Conservation (phyloP, 2,113 vertebrate species). For the Circaetus cinerascens region DNA sequence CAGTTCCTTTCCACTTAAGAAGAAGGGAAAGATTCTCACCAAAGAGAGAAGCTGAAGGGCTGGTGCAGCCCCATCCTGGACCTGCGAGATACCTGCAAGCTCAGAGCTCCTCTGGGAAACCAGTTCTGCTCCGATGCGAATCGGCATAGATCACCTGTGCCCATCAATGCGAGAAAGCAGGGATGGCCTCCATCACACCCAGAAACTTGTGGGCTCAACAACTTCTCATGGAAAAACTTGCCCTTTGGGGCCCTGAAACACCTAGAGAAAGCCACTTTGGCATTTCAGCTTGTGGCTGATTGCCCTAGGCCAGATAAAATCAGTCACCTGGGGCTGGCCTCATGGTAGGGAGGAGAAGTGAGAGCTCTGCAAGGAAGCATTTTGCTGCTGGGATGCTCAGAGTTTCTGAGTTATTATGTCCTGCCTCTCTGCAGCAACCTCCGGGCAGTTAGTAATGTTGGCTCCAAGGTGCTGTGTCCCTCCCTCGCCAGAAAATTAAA, state of each 20-base stretch:
- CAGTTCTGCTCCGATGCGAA: fast-evolving
- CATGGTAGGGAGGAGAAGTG: fast-evolving
- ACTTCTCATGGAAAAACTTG: not conserved
- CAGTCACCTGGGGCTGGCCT: not conserved
- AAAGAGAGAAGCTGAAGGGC: not conserved
- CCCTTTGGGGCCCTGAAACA: not conserved
- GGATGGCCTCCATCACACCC: not conserved
- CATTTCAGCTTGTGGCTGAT: not conserved
- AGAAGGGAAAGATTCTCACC: not conserved
- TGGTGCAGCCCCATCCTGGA: not conserved
- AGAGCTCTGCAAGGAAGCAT: not conserved
- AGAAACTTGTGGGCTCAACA: not conserved
- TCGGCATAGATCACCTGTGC: fast-evolving
- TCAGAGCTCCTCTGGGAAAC: not conserved
- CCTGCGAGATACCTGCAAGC: not conserved
- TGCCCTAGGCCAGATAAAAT: not conserved
- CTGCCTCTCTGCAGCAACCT: not conserved
- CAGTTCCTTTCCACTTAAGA: not conserved
- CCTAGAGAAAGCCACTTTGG: not conserved
- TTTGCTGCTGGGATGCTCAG: not conserved
- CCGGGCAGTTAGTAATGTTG: not conserved
- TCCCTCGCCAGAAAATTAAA: not conserved
- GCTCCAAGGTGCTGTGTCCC: not conserved
- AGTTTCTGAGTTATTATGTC: not conserved
- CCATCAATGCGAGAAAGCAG: fast-evolving